phyloP scores from a whole-genome alignment of 2,797 vertebrate species.

The Percopsis omiscomaycus region DNA sequence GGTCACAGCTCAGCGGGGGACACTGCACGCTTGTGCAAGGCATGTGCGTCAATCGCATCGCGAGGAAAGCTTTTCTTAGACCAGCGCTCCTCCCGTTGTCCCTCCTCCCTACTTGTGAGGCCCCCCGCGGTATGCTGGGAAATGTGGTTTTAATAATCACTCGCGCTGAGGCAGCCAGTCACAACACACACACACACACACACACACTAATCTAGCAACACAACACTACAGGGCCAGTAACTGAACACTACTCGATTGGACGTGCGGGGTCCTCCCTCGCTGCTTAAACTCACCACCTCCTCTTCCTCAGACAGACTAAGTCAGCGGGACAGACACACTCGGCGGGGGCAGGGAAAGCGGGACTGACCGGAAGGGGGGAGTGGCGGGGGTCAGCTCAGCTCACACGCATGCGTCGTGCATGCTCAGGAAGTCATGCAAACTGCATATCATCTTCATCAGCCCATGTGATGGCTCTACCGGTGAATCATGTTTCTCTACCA shows the following conservation, averaged over 20 bases:
- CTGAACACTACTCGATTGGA: constrained; percentile 1
- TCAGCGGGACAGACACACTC: not conserved
- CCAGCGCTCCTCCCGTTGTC: not conserved
- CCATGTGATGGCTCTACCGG: not conserved
- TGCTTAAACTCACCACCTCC: constrained; percentile 17
- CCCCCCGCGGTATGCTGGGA: constrained; percentile 50
- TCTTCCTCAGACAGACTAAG: not conserved
- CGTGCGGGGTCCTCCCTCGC: not conserved
- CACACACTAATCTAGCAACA: not conserved
- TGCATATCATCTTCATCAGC: constrained; percentile 5
- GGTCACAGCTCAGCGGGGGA: not conserved
- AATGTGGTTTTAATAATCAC: constrained; percentile 23
- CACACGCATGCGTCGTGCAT: no score
- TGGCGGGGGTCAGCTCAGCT: no score
- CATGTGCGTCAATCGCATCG: not conserved
- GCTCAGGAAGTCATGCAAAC: not conserved
- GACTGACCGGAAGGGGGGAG: no score
- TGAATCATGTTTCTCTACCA: not conserved
- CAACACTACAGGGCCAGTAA: constrained; percentile 46
- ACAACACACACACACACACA: not conserved
- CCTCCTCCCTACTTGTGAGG: not conserved
- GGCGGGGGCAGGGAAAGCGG: not conserved
- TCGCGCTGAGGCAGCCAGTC: constrained; percentile 2
- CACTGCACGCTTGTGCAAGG: not conserved
- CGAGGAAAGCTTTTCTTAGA: not conserved